Evolutionary conservation across 2,888 invertebrate genomes (phyloP).

Genomic region (Allophyes oxyacanthae): DNA sequence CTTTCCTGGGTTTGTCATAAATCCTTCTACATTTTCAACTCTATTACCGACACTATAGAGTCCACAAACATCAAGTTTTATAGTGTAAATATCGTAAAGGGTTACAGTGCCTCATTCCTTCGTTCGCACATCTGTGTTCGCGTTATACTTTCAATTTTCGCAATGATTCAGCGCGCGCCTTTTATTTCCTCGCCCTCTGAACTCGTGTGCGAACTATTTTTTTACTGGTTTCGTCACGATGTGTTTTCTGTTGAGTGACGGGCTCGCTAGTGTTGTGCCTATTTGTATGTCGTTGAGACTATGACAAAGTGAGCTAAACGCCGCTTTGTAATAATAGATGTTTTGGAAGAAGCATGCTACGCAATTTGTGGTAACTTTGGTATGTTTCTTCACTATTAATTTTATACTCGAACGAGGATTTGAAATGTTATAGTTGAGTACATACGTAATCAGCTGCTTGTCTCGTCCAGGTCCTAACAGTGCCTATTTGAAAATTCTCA

Average conservation of each 20-base stretch:
- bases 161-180: slow-evolving; percentile 63
- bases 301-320: slow-evolving; percentile 32
- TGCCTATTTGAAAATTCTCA: too few relatives aligned
- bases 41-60: slow-evolving; percentile 21
- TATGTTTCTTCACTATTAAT: slow-evolving; percentile 1
- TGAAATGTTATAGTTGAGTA: too few relatives aligned
- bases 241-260: slow-evolving; percentile 24
- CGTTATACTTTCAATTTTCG: slow-evolving; percentile 67
- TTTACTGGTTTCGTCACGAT: slow-evolving; percentile 54
- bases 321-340: slow-evolving; percentile 20
- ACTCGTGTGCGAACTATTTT: slow-evolving; percentile 60
- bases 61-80: slow-evolving; percentile 10
- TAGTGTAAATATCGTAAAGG: slow-evolving; percentile 5
- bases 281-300: slow-evolving; percentile 28
- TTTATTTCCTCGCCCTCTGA: slow-evolving; percentile 56
- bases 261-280: slow-evolving; percentile 14
- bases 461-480: too few relatives aligned
- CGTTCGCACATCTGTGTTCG: slow-evolving; percentile 44
- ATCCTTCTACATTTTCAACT: slow-evolving; percentile 16
- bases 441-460: too few relatives aligned
- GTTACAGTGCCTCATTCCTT: slow-evolving; percentile 10
- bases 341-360: slow-evolving; percentile 12
- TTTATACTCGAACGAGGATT: too few relatives aligned
- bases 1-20: slow-evolving; percentile 18
- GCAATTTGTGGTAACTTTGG: background rate